phyloP scores from a whole-genome alignment of 2,797 vertebrate genomes.

The Labeo calbasu region DNA sequence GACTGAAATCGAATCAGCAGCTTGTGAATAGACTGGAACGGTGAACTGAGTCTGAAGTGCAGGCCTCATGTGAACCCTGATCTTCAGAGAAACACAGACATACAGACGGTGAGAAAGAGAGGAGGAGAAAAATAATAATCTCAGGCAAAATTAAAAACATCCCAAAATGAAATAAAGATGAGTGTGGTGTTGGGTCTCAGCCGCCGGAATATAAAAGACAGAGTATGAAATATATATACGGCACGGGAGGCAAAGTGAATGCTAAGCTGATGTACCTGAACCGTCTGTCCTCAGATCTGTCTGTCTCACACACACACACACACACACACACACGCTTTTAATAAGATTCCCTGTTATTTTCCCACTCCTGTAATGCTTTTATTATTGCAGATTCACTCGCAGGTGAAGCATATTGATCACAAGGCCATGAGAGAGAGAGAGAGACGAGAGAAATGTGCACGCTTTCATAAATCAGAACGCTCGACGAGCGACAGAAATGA shows the following conservation, averaged over 20 bases:
- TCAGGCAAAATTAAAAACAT: conserved; percentile 77
- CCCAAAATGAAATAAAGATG: conserved; percentile 84
- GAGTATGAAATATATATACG: conserved; percentile 79
- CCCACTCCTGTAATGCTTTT: conserved; percentile 79
- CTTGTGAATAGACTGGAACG: background rate
- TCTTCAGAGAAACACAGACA: conserved; percentile 33
- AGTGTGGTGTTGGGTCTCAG: conserved; percentile 70
- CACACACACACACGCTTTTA: conserved; percentile 72
- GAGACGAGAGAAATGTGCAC: conserved; percentile 53
- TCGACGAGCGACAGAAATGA: background rate
- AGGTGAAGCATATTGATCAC: conserved; percentile 80
- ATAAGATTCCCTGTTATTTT: conserved; percentile 77
- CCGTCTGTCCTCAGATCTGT: conserved; percentile 41
- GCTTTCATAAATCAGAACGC: conserved; percentile 22
- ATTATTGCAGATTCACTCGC: conserved; percentile 81
- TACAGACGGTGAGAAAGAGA: conserved; percentile 1
- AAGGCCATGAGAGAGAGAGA: conserved; percentile 61
- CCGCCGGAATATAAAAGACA: conserved; percentile 78
- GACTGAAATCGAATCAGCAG: background rate
- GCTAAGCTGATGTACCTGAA: conserved; percentile 71
- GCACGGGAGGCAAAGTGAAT: conserved; percentile 72
- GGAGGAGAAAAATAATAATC: conserved; percentile 62
- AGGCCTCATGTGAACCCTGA: background rate
- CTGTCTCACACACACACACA: conserved; percentile 59
- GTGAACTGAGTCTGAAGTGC: background rate